Conservation (phyloP, 1,140 invertebrate species). For the Ceratina australensis region DNA sequence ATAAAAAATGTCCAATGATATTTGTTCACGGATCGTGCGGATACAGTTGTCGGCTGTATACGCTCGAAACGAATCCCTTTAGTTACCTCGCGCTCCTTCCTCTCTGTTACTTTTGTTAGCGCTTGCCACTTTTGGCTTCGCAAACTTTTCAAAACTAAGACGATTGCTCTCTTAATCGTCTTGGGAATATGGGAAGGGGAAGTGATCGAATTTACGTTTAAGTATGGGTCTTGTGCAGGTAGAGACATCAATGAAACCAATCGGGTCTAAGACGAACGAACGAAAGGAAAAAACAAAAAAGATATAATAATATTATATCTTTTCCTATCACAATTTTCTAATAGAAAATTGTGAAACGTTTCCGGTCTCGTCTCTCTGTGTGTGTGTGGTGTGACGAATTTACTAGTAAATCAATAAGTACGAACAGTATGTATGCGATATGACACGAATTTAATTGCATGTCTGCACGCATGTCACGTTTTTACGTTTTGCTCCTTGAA, state of each 20-base stretch:
- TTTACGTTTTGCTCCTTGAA: constrained; percentile 12
- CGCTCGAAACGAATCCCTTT: background rate
- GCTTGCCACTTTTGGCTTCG: background rate
- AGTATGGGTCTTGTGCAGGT: background rate
- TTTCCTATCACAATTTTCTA: too few relatives aligned
- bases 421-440: constrained; percentile 42
- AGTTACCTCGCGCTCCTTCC: background rate
- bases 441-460: constrained; percentile 44
- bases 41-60: too few relatives aligned
- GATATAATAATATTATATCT: too few relatives aligned
- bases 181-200: background rate
- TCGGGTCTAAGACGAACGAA: background rate
- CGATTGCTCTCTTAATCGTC: background rate
- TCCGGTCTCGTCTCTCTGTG: too few relatives aligned
- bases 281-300: background rate
- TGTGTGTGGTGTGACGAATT: too few relatives aligned
- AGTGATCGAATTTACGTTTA: background rate
- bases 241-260: background rate
- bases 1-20: too few relatives aligned
- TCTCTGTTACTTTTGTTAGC: background rate
- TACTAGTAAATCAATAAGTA: too few relatives aligned
- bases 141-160: background rate
- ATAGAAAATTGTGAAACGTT: background rate
- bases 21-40: too few relatives aligned
- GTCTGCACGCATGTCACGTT: constrained; percentile 55